These are phyloP conservation scores for Leptopilina syphax DNA, from an alignment of 2,888 invertebrate species.

Conservation along the genomic window DNA sequence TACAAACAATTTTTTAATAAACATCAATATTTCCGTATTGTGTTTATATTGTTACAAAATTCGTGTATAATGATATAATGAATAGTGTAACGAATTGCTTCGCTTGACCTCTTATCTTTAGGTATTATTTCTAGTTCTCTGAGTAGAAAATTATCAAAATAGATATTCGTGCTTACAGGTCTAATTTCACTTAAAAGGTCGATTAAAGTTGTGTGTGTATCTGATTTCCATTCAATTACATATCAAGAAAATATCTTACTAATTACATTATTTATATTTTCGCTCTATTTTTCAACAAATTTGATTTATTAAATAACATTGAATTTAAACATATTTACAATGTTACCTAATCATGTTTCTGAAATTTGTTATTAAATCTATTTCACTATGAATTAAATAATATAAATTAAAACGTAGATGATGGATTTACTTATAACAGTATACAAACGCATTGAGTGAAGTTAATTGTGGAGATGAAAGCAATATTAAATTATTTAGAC, in stretches of 20 bases:
- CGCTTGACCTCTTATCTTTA: neutral
- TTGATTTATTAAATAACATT: no score
- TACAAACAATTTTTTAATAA: neutral
- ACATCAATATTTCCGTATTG: neutral
- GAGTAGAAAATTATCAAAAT: conserved; percentile 25
- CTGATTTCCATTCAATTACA: no score
- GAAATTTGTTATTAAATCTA: no score
- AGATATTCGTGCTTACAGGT: conserved; percentile 5
- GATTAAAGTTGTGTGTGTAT: neutral
- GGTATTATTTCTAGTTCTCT: neutral
- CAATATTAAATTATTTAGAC: neutral
- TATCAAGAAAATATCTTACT: no score
- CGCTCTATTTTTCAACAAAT: no score
- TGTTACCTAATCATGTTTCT: no score
- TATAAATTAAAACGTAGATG: neutral
- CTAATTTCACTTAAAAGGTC: conserved; percentile 4
- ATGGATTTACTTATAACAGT: neutral
- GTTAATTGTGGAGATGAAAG: neutral
- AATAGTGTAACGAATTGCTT: neutral
- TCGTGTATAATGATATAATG: neutral
- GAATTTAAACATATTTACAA: no score
- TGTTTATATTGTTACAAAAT: neutral
- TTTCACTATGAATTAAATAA: no score
- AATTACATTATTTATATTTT: no score
- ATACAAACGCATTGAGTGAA: neutral